Evolutionary conservation across 2,113 vertebrate species (phyloP), one percentile per base, ranked within the genome.

Genomic region (Coptodon rendalli): DNA sequence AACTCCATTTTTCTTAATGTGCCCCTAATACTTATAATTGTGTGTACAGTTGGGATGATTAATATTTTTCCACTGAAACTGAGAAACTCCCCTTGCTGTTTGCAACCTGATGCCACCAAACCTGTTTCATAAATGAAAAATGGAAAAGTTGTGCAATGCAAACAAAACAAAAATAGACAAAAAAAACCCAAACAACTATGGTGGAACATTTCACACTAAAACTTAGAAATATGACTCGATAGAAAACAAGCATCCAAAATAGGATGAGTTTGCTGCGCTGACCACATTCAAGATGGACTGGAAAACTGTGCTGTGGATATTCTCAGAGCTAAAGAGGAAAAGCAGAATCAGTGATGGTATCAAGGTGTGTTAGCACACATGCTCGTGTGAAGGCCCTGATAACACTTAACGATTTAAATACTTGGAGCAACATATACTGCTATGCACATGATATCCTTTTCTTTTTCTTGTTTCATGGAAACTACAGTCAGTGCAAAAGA

Each of bases 391-490:
- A 76, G 24, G 0, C 24, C 9, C 40, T 29, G 24, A 11, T 76
- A 76, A 19, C 43, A 19, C 14, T 11, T 29, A 48, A 76, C 0
- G 4, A 76, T 76, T 73, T 76, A 48, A 27, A 48, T 45, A 76
- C 14, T 27, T 48, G 22, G 14, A 76, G 68, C 68, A 73, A 48
- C 14, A 48, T 17, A 45, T 19, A 27, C 43, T 76, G 68, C 40
- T 76, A 76, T 50, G 9, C 71, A 76, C 16, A 50, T 31, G 38
- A 73, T 24, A 76, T 73, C 68, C 3, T 31, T 50, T 76, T 50
- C 71, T 31, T 17, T 52, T 78, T 1, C 17, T 78, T 31, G 6
- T 31, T 76, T 50, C 24, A 5, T 5, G 6, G 17, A 50, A 78
- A 78, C 71, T 45, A 29, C 27, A 29, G 43, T 29, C 24, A 1